Evolutionary conservation across 2,113 vertebrate species (phyloP).

Genomic region (Pteronura brasiliensis): DNA sequence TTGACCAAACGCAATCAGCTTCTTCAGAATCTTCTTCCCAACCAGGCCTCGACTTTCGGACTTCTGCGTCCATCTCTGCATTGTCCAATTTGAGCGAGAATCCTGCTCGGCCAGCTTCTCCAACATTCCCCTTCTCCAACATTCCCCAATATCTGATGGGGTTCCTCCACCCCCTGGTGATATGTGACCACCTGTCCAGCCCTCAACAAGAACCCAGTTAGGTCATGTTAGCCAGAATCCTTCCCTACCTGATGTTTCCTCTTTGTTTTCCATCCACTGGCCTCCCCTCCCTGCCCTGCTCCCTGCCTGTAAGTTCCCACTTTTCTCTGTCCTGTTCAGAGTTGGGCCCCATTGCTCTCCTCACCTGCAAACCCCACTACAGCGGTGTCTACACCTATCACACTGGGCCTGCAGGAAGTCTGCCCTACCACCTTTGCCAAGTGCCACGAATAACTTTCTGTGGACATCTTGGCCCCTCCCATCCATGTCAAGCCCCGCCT

Average conservation of each 20-base stretch:
- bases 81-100: neutral
- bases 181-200: neutral
- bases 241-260: neutral
- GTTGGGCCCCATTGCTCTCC: too few relatives aligned
- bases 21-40: neutral
- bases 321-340: neutral
- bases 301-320: neutral
- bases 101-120: too few relatives aligned
- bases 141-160: too few relatives aligned
- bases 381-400: fast-evolving
- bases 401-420: fast-evolving
- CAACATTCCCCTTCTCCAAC: neutral
- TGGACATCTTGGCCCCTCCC: neutral
- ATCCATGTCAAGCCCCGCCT: neutral
- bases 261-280: neutral
- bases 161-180: neutral
- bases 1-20: neutral
- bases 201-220: neutral
- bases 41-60: neutral
- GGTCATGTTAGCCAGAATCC: neutral
- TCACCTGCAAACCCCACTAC: fast-evolving
- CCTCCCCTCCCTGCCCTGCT: neutral
- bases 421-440: neutral
- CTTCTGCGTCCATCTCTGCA: neutral
- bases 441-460: neutral